A percentile compares a stretch with the other conserved stretches of the same genome.
Evolutionary conservation across 2,113 vertebrate genomes (phyloP).

Genomic region (Ochotona curzoniae): DNA sequence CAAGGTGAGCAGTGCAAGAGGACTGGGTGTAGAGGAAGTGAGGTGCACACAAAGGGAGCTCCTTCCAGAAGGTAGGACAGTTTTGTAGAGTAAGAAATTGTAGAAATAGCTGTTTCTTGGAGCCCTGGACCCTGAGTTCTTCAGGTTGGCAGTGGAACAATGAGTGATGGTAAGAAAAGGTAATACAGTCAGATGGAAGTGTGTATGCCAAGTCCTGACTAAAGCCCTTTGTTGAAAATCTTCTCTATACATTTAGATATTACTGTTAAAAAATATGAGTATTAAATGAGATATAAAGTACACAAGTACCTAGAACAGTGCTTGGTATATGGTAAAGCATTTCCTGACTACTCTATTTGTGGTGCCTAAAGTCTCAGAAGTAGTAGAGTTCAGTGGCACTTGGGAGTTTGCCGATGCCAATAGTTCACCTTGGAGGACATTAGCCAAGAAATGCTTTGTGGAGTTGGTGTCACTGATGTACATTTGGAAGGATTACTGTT

Average conservation of each 20-base stretch:
- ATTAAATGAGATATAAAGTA: slow-evolving; percentile 7
- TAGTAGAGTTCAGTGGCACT: background rate
- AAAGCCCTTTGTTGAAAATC: background rate
- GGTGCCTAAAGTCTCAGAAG: background rate
- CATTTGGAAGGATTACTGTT: background rate
- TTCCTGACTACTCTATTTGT: background rate
- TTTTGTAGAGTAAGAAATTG: background rate
- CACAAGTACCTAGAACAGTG: background rate
- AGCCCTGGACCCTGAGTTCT: background rate
- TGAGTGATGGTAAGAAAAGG: background rate
- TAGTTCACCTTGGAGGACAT: background rate
- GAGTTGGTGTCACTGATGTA: background rate
- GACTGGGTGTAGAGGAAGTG: background rate
- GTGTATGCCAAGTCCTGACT: background rate
- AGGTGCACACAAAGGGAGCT: rapidly evolving
- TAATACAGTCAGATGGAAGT: background rate
- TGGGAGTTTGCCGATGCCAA: background rate
- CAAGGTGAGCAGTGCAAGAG: background rate
- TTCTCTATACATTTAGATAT: background rate
- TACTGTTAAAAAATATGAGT: background rate
- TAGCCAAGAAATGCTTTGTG: background rate
- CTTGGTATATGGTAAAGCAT: background rate
- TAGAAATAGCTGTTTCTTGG: background rate
- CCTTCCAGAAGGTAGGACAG: background rate
- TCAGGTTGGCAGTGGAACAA: background rate